Evolutionary conservation across 2,888 invertebrate species (phyloP), one percentile per base, ranked within the genome.

Genomic region (Malthinus flaveolus): DNA sequence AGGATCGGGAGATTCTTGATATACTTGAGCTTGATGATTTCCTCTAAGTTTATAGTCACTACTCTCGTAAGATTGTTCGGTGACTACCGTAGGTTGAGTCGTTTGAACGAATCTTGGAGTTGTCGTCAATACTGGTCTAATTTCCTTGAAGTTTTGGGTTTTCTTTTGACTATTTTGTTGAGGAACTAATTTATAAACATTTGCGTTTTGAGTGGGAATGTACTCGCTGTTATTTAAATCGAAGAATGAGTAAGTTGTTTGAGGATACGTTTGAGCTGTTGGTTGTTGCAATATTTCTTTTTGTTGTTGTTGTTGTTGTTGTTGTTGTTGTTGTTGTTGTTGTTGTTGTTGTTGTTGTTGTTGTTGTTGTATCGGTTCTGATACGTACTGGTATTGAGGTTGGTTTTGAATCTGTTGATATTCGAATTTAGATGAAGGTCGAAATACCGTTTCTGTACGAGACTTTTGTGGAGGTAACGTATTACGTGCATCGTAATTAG

Each of bases 251-350:
- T 23, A 23, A 23, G 39, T 42, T 42, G 23, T 15, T n/a, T 42
- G 39, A 42, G 9, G 23, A 15, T 42, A 42, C 0, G 39, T 39
- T 13, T 6, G 12, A 23, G 54, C 23, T 23, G 23, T 23, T 23
- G 23, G 42, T 11, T 1, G 31, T n/a, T 23, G 49, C 1, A 13
- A 7, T 47, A 32, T 37, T 35, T 33, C 33, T 33, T 33, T 32
- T 12, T 48, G n/a, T 34, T 37, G 10, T 4, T 23, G 13, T 31
- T 31, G n/a, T n/a, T n/a, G n/a, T n/a, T n/a, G 47, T 12, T 5
- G 23, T 32, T 55, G n/a, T n/a, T 65, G 66, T 78, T 76, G 58
- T 73, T 71, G 51, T 69, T 61, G 63, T 73, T 72, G 61, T 68
- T 69, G 56, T 77, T 79, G 79, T 58, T 74, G 71, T 52, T n/a